A percentile compares a stretch with the other conserved stretches of the same genome.
Conservation (phyloP, 2,888 invertebrate species). For the Macaria liturata region DNA sequence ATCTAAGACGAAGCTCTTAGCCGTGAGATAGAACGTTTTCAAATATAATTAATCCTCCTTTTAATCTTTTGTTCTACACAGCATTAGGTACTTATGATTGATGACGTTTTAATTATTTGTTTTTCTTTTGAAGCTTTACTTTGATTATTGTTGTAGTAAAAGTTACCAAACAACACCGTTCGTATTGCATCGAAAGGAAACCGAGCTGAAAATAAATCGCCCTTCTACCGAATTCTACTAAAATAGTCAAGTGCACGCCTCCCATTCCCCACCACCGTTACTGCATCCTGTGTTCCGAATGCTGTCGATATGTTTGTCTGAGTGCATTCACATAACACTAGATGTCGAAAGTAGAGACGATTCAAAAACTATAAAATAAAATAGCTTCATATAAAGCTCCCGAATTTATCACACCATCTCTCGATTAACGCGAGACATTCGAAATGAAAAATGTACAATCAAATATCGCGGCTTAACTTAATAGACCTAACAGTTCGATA, state of each 20-base stretch:
- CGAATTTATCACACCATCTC: conserved; percentile 23
- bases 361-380: conserved; percentile 27
- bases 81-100: not conserved
- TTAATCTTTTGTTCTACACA: conserved; percentile 42
- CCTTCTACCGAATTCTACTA: conserved; percentile 73
- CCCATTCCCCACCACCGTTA: conserved; percentile 75
- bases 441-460: conserved; percentile 22
- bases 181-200: conserved; percentile 60
- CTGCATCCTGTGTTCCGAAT: conserved; percentile 70
- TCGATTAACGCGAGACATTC: conserved; percentile 17
- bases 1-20: conserved; percentile 50
- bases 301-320: conserved; percentile 53
- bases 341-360: conserved; percentile 31
- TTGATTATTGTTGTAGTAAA: too few relatives aligned
- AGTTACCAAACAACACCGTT: too few relatives aligned
- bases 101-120: not conserved
- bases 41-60: conserved; percentile 64
- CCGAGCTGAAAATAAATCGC: conserved; percentile 79
- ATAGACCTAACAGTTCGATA: conserved; percentile 20
- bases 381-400: conserved; percentile 22
- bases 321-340: conserved; percentile 55
- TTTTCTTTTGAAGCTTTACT: not conserved
- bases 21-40: conserved; percentile 51
- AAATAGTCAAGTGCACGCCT: conserved; percentile 74
- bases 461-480: conserved; percentile 17